Evolutionary conservation across 53 echinoderm and acorn worm genomes (phyloP).

Genomic region (Holothuria leucospilota): DNA sequence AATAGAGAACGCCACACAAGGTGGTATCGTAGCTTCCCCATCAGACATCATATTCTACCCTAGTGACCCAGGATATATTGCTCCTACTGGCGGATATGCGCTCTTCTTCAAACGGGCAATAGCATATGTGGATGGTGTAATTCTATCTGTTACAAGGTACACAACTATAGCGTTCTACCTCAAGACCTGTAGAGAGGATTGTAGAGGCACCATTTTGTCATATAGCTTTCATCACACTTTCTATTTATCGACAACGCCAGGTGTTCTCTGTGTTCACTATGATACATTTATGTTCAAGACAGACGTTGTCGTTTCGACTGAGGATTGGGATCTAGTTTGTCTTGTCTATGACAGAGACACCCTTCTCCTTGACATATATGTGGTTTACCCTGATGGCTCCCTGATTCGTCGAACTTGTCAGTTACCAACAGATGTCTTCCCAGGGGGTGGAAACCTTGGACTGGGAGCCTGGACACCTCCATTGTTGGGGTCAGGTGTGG

Average conservation of each 20-base stretch:
- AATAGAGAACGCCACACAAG: slow-evolving; percentile 41
- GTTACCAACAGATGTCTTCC: slow-evolving; percentile 68
- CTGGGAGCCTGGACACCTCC: slow-evolving; percentile 84
- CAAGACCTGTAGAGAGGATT: slow-evolving; percentile 66
- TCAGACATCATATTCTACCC: slow-evolving; percentile 12
- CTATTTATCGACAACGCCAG: slow-evolving; percentile 62
- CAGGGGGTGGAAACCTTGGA: slow-evolving; percentile 67
- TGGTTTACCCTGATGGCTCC: slow-evolving; percentile 65
- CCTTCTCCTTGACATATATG: slow-evolving; percentile 68
- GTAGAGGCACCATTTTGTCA: slow-evolving; percentile 83
- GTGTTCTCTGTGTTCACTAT: slow-evolving; percentile 67
- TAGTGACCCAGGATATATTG: slow-evolving; percentile 43
- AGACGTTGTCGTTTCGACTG: slow-evolving; percentile 61
- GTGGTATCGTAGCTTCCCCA: slow-evolving; percentile 9
- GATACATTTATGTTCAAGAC: slow-evolving; percentile 67
- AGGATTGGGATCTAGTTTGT: slow-evolving; percentile 78
- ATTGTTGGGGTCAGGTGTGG: slow-evolving; percentile 65
- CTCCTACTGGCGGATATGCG: slow-evolving; percentile 63
- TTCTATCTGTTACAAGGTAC: slow-evolving; percentile 29
- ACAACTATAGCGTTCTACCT: slow-evolving; percentile 72
- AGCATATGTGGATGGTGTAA: slow-evolving; percentile 49
- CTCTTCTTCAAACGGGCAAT: slow-evolving; percentile 1
- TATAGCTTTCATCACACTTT: slow-evolving; percentile 72
- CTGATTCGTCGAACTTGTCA: slow-evolving; percentile 55
- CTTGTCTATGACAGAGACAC: slow-evolving; percentile 71